Evolutionary conservation across 53 echinoderm and acorn worm species (phyloP), one percentile per base, ranked within the genome.

Genomic region (Holothuria scabra): DNA sequence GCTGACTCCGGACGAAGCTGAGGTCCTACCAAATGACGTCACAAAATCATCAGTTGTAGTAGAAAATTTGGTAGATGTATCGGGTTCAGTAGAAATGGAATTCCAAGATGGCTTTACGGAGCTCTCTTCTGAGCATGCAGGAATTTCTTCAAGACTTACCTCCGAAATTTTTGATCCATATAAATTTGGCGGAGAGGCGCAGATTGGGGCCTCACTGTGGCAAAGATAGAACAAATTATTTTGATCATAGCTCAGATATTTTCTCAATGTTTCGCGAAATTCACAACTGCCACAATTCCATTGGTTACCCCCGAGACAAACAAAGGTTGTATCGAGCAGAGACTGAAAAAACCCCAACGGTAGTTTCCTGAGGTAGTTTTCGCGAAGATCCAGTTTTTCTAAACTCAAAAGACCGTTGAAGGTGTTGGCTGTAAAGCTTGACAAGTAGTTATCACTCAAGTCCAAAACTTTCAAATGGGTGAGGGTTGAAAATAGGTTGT

Each of bases 291-390:
- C 31, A 14, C 78, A 78, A 5, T 28, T 34, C 78, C 78, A 78
- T 8, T 28, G 33, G 31, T 78, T 78, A 32, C 31, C 78, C 21
- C 78, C 78, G 58, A 78, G 56, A 49, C 78, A 78, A 16, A 78
- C 19, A 21, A 28, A 1, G 18, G 28, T 30, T 12, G 28, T 78
- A 8, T 3, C 1, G 4, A 59, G 28, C 18, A 78, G 52, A 21
- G 78, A 56, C 28, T 56, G 21, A 3, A 78, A 28, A 13, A 57
- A 13, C 16, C 31, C 31, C 14, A 32, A 28, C 3, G 78, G 19
- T 26, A 78, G 24, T 19, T 55, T 21, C 13, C 6, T 12, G 49
- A 78, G 3, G 28, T 56, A 19, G 31, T 78, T 78, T 26, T 22
- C 30, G 58, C 59, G 78, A 21, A 78, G 56, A 33, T 78, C 78